phyloP scores from a whole-genome alignment of 2,888 invertebrate genomes.

The Drosophila anomelani region DNA sequence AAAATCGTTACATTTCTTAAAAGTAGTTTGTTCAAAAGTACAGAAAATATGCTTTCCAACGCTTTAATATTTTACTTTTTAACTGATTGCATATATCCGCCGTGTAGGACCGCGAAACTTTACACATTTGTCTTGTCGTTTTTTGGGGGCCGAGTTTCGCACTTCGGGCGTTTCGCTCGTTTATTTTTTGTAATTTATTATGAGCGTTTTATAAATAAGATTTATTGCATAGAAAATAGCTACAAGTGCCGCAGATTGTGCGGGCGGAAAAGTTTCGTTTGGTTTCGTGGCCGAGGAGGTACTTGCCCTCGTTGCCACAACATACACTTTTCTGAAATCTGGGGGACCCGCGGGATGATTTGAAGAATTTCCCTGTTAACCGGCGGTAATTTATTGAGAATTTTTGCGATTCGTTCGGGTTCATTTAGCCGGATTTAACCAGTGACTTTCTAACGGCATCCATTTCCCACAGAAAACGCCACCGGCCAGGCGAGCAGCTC shows the following conservation, averaged over 20 bases:
- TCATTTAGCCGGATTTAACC: conserved; percentile 34
- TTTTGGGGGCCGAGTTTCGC: conserved; percentile 25
- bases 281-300: conserved; percentile 18
- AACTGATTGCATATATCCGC: background rate
- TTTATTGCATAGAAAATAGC: conserved; percentile 59
- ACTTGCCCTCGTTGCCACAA: conserved; percentile 15
- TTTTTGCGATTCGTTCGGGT: conserved; percentile 33
- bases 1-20: background rate
- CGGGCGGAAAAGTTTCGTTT: conserved; percentile 41
- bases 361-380: conserved; percentile 30
- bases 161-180: conserved; percentile 45
- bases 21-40: background rate
- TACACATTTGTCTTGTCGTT: conserved; percentile 62
- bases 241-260: conserved; percentile 61
- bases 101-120: conserved; percentile 53
- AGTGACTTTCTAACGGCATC: conserved; percentile 2
- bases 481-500: conserved; percentile 71
- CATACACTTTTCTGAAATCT: conserved; percentile 1
- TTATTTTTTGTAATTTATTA: conserved; percentile 67
- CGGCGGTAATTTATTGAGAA: conserved; percentile 30
- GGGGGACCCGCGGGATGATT: conserved; percentile 9
- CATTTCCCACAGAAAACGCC: conserved; percentile 65
- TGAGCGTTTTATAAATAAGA: conserved; percentile 64
- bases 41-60: background rate
- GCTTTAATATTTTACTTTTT: background rate